Conservation (phyloP, 1,140 invertebrate species). For the Portunus trituberculatus region DNA sequence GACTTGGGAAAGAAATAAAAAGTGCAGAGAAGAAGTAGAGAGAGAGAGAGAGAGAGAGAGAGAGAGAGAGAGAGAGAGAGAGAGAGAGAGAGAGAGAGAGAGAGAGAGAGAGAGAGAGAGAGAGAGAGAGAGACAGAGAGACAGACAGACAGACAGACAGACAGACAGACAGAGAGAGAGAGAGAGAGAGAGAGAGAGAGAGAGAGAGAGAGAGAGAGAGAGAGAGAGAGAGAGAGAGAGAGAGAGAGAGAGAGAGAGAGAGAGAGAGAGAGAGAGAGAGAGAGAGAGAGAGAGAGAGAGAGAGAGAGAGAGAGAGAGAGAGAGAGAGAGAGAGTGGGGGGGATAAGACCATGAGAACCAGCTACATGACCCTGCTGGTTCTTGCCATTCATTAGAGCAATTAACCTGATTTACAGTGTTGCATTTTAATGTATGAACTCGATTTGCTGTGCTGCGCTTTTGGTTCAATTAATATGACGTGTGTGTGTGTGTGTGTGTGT, state of each 20-base stretch:
- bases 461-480: not conserved
- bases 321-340: not conserved
- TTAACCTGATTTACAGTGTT: not conserved
- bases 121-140: not conserved
- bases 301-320: not conserved
- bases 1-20: no score
- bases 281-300: not conserved
- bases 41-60: not conserved
- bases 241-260: not conserved
- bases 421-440: not conserved
- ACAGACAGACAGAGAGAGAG: not conserved
- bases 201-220: no score
- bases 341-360: no score
- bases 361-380: not conserved
- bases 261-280: not conserved
- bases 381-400: slow-evolving; percentile 1
- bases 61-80: not conserved
- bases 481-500: no score
- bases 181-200: not conserved
- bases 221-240: not conserved
- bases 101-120: no score
- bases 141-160: no score
- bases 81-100: not conserved
- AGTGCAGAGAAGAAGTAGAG: no score
- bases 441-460: not conserved